Base-by-base conservation (phyloP, 2,797 vertebrate species). In the Pelochelys cantorii region DNA sequence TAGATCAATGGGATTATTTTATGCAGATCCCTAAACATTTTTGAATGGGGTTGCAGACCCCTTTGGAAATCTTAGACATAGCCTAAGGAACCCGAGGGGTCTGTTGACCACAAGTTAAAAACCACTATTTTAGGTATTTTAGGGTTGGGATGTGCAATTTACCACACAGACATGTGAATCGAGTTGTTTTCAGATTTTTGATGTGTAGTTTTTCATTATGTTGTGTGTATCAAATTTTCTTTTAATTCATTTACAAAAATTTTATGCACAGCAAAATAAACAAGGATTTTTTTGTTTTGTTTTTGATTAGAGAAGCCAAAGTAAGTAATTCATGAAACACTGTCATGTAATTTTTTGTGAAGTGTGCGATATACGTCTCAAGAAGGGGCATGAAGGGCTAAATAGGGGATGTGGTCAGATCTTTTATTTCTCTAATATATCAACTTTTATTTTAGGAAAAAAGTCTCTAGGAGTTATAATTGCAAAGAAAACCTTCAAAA, bases 401-500 rank as follows among this genome's bases (percentile, higher is more conserved):
- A 52, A 79, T 12, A 53, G 53, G 29, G 18, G n/a, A 53, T 56
- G 78, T 93, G 68, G 25, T 79, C 62, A 83, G 92, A 89, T 37
- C 27, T 79, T 37, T 91, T 83, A 90, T 34, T 88, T 77, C 42
- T 75, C 27, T 13, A 84, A 22, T 55, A 68, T 62, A 23, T 85
- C 42, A 52, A 37, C 89, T 94, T 25, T 88, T n/a, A 23, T 55
- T 93, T 93, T 93, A 37, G 31, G 83, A 82, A 71, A 29, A 2
- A 92, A 42, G 2, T 2, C 1, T 53, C 53, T 85, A 74, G 77
- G 15, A 87, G 3, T 14, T 1, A 20, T 81, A 10, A 31, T n/a
- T 22, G 9, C 55, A 22, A 55, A 79, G 53, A 53, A 79, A 79
- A 65, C n/a, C 7, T 90, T 93, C 87, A 77, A 91, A 87, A 84